phyloP scores from a whole-genome alignment of 2,797 vertebrate species.

The Huso huso region DNA sequence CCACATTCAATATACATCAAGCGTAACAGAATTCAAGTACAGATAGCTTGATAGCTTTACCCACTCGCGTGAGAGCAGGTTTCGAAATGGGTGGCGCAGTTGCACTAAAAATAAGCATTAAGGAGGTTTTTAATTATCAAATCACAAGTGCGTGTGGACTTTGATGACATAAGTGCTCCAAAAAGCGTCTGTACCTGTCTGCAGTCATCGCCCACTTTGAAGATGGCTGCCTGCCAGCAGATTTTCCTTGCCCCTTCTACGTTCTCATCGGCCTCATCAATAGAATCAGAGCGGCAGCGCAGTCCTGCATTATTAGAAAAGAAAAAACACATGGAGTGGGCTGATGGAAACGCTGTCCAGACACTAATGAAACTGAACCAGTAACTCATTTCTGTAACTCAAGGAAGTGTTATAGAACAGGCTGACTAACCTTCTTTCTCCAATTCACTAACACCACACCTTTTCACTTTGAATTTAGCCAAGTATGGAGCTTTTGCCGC shows the following conservation, averaged over 20 bases:
- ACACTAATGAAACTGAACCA: too few relatives aligned
- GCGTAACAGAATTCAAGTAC: too few relatives aligned
- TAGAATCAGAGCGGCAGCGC: conserved; percentile 67
- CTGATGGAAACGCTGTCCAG: too few relatives aligned
- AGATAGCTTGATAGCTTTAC: too few relatives aligned
- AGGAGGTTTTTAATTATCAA: too few relatives aligned
- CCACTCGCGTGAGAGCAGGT: too few relatives aligned
- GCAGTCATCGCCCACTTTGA: conserved; percentile 98
- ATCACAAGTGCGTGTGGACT: too few relatives aligned
- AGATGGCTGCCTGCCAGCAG: conserved; percentile 95
- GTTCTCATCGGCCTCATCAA: conserved; percentile 69
- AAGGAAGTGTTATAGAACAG: neutral
- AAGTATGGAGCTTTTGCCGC: conserved; percentile 93
- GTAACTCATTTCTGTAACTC: too few relatives aligned
- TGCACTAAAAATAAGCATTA: too few relatives aligned
- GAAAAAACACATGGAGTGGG: neutral
- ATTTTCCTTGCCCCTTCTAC: conserved; percentile 57
- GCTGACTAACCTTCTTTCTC: conserved; percentile 83
- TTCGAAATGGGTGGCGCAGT: too few relatives aligned
- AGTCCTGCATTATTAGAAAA: conserved; percentile 58
- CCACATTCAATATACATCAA: too few relatives aligned
- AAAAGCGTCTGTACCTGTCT: conserved; percentile 70
- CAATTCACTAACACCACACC: conserved; percentile 89
- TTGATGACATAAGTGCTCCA: neutral
- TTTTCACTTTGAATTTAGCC: conserved; percentile 94